Evolutionary conservation across 1,140 invertebrate genomes (phyloP).

Genomic region (Zaprionus tsacasi): DNA sequence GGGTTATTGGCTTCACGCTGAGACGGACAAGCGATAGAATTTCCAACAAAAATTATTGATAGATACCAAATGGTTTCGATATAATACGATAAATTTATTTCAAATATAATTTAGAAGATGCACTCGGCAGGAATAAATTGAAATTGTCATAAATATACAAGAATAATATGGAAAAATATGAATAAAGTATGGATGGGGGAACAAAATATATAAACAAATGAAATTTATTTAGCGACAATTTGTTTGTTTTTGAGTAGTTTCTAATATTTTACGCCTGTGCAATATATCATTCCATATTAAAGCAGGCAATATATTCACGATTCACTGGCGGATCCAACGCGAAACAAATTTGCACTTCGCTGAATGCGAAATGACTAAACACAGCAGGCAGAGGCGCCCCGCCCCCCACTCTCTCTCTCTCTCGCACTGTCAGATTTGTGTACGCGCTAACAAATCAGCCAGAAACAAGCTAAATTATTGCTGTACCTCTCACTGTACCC

Average conservation of each 20-base stretch:
- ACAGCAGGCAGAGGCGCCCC: conserved; percentile 26
- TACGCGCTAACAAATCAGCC: conserved; percentile 28
- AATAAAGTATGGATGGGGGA: not conserved
- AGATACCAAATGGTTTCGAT: not conserved
- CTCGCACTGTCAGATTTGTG: not conserved
- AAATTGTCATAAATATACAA: not conserved
- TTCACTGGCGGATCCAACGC: conserved; percentile 2
- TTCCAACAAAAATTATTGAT: not conserved
- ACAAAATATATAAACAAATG: not conserved
- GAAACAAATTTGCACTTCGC: conserved; percentile 46
- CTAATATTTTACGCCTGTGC: not conserved
- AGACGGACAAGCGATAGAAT: not conserved
- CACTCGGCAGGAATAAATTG: not conserved
- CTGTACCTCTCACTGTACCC: not conserved
- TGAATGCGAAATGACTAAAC: conserved; percentile 66
- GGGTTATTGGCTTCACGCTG: conserved; percentile 4
- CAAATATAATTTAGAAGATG: conserved; percentile 1
- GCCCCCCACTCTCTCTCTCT: conserved; percentile 7
- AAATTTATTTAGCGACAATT: not conserved
- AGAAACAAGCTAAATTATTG: conserved; percentile 39
- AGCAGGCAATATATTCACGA: conserved; percentile 25
- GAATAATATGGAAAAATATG: not conserved
- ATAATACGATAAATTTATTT: not conserved
- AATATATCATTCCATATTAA: conserved; percentile 40
- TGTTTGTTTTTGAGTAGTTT: not conserved